Conservation (phyloP, 2,888 invertebrate genomes). For the Chalcosyrphus nemorum region DNA sequence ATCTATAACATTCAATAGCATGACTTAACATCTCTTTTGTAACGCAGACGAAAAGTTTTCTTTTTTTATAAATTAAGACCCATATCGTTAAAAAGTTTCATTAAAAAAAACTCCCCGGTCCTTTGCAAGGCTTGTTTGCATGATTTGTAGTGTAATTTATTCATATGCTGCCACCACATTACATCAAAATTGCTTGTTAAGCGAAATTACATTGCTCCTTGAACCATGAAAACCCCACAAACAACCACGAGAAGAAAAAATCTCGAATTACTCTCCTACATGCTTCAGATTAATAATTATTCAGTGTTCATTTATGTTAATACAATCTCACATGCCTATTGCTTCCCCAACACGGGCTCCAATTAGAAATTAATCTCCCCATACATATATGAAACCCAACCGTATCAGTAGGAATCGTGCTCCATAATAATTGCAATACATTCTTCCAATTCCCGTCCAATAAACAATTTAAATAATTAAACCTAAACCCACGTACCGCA, state of each 20-base stretch:
- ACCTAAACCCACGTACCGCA: slow-evolving; percentile 7
- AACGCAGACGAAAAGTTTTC: too few species aligned
- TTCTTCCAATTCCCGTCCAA: slow-evolving; percentile 34
- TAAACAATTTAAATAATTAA: slow-evolving; percentile 61
- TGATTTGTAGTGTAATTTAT: neutral
- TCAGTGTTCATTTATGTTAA: slow-evolving; percentile 26
- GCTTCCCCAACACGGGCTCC: slow-evolving; percentile 12
- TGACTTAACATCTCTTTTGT: too few species aligned
- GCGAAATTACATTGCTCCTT: neutral
- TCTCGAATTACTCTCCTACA: slow-evolving; percentile 30
- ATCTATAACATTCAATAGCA: too few species aligned
- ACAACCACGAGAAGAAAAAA: slow-evolving; percentile 24
- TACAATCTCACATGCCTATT: slow-evolving; percentile 30
- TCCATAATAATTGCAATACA: slow-evolving; percentile 48
- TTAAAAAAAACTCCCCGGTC: too few species aligned
- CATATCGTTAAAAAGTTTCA: neutral
- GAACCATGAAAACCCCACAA: slow-evolving; percentile 21
- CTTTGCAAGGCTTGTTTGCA: neutral
- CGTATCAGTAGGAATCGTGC: neutral
- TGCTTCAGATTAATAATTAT: slow-evolving; percentile 10
- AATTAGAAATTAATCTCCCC: slow-evolving; percentile 32
- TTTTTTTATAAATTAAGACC: neutral
- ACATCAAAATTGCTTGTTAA: slow-evolving; percentile 3
- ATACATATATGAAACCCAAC: neutral
- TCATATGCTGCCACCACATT: neutral